These are phyloP conservation scores for Panzeria rudis DNA, from an alignment of 2,888 invertebrate genomes.

Conservation along the genomic window DNA sequence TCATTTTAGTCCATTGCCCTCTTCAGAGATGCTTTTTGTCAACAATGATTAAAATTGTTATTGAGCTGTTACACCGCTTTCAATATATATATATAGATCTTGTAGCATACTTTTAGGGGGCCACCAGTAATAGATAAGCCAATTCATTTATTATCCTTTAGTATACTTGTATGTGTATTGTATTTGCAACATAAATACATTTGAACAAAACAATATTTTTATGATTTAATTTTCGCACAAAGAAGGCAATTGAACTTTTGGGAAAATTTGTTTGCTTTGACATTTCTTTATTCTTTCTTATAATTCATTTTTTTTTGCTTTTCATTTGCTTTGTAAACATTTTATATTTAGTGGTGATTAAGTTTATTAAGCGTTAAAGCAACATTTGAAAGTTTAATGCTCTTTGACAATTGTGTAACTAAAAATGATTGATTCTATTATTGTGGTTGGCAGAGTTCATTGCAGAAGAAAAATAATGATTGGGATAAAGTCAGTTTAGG, in stretches of 20 bases:
- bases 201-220: background rate
- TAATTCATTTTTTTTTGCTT: background rate
- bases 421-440: background rate
- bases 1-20: no score
- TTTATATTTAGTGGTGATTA: conserved; percentile 8
- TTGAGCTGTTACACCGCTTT: background rate
- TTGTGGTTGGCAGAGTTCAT: background rate
- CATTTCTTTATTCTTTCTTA: background rate
- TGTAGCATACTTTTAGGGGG: background rate
- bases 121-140: background rate
- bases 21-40: no score
- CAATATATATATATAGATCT: background rate
- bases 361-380: background rate
- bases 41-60: no score
- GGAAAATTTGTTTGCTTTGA: background rate
- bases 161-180: background rate
- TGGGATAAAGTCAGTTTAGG: background rate
- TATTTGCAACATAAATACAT: background rate
- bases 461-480: background rate
- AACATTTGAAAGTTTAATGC: conserved; percentile 1
- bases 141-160: background rate
- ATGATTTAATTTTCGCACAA: background rate
- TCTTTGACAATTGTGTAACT: conserved; percentile 1
- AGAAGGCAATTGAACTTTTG: conserved; percentile 27
- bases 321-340: background rate